Conservation (phyloP, 2,797 vertebrate species). For the Acipenser oxyrinchus region DNA sequence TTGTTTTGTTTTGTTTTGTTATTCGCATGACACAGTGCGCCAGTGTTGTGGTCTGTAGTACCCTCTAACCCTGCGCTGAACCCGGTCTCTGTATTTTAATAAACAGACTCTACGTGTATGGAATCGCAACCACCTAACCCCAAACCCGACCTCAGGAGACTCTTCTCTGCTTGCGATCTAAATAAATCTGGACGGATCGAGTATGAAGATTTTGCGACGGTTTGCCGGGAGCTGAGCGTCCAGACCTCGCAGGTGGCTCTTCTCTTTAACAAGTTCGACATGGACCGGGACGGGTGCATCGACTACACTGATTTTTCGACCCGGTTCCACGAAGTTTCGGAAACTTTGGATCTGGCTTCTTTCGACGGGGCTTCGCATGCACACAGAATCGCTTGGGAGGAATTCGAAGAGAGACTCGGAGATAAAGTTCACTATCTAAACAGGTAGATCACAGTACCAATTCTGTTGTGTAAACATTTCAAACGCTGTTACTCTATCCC, state of each 20-base stretch:
- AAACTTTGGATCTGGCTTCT: conserved; percentile 41
- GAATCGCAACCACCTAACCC: conserved; percentile 2
- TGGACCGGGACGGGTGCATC: conserved; percentile 51
- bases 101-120: background rate
- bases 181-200: conserved; percentile 27
- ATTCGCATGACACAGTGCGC: background rate
- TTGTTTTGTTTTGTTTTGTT: background rate
- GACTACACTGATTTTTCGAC: conserved; percentile 58
- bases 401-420: conserved; percentile 41
- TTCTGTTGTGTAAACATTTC: background rate
- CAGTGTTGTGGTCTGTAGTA: background rate
- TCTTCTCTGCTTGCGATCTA: conserved; percentile 14
- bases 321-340: conserved; percentile 54
- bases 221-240: conserved; percentile 50
- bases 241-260: conserved; percentile 38
- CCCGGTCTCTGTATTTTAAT: no score
- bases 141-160: background rate
- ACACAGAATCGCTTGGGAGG: conserved; percentile 38
- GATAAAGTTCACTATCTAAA: conserved; percentile 35
- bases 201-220: conserved; percentile 27
- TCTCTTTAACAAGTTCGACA: conserved; percentile 57
- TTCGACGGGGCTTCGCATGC: conserved; percentile 22
- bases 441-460: conserved; percentile 34
- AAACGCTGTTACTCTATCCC: background rate
- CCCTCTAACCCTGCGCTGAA: no score